Evolutionary conservation across 1,140 invertebrate genomes (phyloP).

Genomic region (Oncopodura yosiiana): DNA sequence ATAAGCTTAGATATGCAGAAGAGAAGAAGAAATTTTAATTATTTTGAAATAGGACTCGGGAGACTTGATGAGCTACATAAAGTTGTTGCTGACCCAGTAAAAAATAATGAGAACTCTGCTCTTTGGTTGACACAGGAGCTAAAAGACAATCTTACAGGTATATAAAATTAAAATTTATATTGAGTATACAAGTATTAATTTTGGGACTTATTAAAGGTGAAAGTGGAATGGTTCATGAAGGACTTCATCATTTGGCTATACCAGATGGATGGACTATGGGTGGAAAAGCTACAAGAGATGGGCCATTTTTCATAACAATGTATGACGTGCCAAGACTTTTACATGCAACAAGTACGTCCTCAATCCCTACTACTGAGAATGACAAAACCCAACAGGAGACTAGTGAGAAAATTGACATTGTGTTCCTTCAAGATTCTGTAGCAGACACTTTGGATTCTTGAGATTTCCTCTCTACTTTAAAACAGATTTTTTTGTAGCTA

Average conservation of each 20-base stretch:
- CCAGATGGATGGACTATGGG: slow-evolving; percentile 71
- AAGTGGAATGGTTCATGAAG: slow-evolving; percentile 53
- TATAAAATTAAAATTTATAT: too few species aligned
- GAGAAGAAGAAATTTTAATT: neutral
- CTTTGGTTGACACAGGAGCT: slow-evolving; percentile 26
- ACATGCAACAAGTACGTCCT: too few species aligned
- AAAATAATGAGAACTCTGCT: slow-evolving; percentile 3
- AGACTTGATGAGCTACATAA: slow-evolving; percentile 20
- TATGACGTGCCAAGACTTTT: slow-evolving; percentile 23
- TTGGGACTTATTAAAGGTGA: slow-evolving; percentile 42
- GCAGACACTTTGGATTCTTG: too few species aligned
- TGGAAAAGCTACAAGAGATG: slow-evolving; percentile 59
- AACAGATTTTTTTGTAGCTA: too few species aligned
- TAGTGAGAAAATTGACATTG: too few species aligned
- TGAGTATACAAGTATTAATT: neutral
- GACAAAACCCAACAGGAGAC: too few species aligned
- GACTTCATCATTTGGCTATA: slow-evolving; percentile 64
- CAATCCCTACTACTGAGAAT: too few species aligned
- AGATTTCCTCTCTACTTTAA: too few species aligned
- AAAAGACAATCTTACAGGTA: slow-evolving; percentile 25
- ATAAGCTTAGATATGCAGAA: too few species aligned
- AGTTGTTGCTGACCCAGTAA: slow-evolving; percentile 9
- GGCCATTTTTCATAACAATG: slow-evolving; percentile 56
- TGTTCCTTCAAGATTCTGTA: too few species aligned
- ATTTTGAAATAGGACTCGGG: slow-evolving; percentile 19